Evolutionary conservation across 2,797 vertebrate species (phyloP).

Genomic region (Lepilemur ruficaudatus): DNA sequence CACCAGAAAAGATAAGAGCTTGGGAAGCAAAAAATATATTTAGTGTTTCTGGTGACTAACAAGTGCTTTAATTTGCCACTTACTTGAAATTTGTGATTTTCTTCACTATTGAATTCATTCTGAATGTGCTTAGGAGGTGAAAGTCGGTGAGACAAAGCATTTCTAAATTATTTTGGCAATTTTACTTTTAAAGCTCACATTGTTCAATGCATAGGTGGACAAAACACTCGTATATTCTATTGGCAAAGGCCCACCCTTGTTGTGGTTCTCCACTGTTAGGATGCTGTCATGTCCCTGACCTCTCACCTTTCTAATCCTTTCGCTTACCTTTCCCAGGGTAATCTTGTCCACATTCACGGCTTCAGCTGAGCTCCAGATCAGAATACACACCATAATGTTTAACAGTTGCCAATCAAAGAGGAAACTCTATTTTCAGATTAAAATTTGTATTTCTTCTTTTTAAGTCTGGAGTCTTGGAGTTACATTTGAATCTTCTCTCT

Average conservation of each 20-base stretch:
- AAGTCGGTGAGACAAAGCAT: background rate
- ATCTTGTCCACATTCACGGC: background rate
- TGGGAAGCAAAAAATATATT: slow-evolving; percentile 38
- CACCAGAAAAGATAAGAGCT: slow-evolving; percentile 33
- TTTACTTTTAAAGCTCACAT: background rate
- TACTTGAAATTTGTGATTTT: slow-evolving; percentile 12
- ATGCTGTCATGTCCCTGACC: too few species aligned
- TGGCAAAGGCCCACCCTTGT: background rate
- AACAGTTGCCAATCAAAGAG: background rate
- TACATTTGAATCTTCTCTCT: background rate
- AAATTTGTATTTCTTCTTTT: background rate
- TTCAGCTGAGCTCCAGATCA: background rate
- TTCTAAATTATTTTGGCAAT: background rate
- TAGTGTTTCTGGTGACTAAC: slow-evolving; percentile 29
- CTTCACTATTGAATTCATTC: background rate
- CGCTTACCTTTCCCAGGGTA: background rate
- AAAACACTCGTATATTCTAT: background rate
- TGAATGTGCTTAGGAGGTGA: background rate
- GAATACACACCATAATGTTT: background rate
- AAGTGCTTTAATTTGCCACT: slow-evolving; percentile 11
- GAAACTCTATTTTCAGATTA: background rate
- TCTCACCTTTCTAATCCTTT: background rate
- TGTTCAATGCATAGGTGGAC: background rate
- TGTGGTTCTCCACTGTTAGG: background rate
- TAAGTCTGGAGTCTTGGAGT: background rate